Evolutionary conservation across 1,140 invertebrate species (phyloP), one percentile per base, ranked within the genome.

Genomic region (Zaprionus capensis): DNA sequence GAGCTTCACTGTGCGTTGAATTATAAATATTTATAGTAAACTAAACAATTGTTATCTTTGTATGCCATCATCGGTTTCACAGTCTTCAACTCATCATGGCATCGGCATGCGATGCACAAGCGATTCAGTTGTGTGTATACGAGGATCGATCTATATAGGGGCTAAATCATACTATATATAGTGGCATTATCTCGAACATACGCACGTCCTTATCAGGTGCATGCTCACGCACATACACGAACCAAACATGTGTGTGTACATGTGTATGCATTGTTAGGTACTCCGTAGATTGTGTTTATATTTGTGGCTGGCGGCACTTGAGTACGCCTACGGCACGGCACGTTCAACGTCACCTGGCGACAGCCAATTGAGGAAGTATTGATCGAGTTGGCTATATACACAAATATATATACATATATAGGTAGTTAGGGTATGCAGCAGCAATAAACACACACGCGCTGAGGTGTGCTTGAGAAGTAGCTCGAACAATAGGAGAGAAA

Each of bases 21-120:
- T 77, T 77, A 77, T 77, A 73, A 85, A 78, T 79, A 70, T 80
- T 86, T 85, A 73, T 85, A 74, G 74, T 59, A 57, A 73, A 76
- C 73, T 82, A 76, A 86, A 86, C 82, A 80, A 80, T 76, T 82
- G 62, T 57, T 86, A 86, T 86, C 79, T 79, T 69, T 82, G 71
- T 78, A 61, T 69, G 82, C 64, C 78, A 81, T 53, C 68, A 75
- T 61, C 36, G 34, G 41, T 34, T 36, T 71, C 34, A 69, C 51
- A 49, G 55, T 59, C 36, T 56, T 34, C 41, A 65, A 15, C 36
- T 26, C 59, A 66, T 69, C 38, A 64, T 63, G 58, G 20, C 68
- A 86, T 82, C 74, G 71, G 63, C 65, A 85, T 82, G 71, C 82
- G 51, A 77, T 80, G 58, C 64, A 78, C 44, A 56, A 62, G 61